phyloP scores from a whole-genome alignment of 2,888 invertebrate species.

The Eupithecia pulchellata region DNA sequence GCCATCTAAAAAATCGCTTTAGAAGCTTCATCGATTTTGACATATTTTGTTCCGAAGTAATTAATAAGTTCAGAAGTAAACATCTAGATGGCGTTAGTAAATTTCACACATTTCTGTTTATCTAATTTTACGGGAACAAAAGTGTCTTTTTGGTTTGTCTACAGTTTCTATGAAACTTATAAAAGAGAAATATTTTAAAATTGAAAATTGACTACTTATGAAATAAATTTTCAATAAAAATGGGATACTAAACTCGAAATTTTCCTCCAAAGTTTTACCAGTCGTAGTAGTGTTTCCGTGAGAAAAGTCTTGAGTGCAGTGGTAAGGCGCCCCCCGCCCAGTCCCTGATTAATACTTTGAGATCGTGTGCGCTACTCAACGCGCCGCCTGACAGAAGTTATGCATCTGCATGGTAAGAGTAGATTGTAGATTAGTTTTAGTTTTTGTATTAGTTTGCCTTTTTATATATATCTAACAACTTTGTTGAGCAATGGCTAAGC shows the following conservation, averaged over 20 bases:
- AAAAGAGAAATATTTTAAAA: neutral
- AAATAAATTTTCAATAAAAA: neutral
- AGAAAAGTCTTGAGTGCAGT: slow-evolving; percentile 46
- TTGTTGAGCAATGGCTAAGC: neutral
- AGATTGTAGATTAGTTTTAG: slow-evolving; percentile 43
- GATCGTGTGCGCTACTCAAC: slow-evolving; percentile 76
- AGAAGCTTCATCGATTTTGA: too few relatives aligned
- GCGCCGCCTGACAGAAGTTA: slow-evolving; percentile 51
- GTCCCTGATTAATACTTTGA: slow-evolving; percentile 98
- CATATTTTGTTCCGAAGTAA: too few relatives aligned
- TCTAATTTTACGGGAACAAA: neutral
- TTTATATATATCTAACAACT: neutral
- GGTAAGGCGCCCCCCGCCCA: slow-evolving; percentile 84
- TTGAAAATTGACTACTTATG: neutral
- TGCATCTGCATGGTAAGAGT: slow-evolving; percentile 73
- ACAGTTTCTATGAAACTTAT: neutral
- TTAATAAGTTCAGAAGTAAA: too few relatives aligned
- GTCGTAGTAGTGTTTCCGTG: neutral
- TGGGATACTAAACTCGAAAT: too few relatives aligned
- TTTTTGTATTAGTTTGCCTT: neutral
- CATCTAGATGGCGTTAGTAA: neutral
- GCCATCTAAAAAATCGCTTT: too few relatives aligned
- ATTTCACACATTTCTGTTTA: neutral
- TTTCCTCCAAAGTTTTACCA: neutral
- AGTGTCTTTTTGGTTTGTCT: neutral